phyloP scores from a whole-genome alignment of 2,888 invertebrate genomes.

The Nezara viridula region DNA sequence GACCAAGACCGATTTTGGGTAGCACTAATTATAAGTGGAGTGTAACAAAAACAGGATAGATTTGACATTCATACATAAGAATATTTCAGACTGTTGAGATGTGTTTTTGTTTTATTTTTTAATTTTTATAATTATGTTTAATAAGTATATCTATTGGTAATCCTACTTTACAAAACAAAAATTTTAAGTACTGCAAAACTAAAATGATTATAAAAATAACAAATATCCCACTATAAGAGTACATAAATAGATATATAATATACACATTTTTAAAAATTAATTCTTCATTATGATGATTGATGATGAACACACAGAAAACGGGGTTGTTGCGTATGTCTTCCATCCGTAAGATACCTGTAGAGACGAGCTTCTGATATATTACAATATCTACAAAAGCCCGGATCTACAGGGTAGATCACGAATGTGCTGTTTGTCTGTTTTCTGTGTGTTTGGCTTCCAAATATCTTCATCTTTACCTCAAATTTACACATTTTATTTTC shows the following conservation, averaged over 20 bases:
- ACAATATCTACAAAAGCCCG: constrained; percentile 94
- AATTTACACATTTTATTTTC: neutral
- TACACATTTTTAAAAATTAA: neutral
- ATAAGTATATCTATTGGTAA: neutral
- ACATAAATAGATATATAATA: neutral
- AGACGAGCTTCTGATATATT: constrained; percentile 97
- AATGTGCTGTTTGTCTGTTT: constrained; percentile 77
- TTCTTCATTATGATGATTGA: neutral
- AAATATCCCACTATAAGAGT: neutral
- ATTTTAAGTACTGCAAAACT: neutral
- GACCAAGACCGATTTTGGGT: too few species aligned
- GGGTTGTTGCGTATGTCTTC: constrained; percentile 71
- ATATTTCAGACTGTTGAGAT: too few species aligned
- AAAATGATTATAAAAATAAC: neutral
- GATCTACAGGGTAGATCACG: constrained; percentile 99
- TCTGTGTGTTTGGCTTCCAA: constrained; percentile 21
- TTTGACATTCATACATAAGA: too few species aligned
- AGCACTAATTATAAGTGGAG: too few species aligned
- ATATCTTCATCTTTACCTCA: neutral
- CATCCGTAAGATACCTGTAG: constrained; percentile 99
- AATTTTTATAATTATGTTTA: neutral
- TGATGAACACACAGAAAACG: constrained; percentile 59
- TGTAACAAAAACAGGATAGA: too few species aligned
- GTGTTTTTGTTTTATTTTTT: too few species aligned
- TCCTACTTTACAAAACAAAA: neutral